Conservation (phyloP, 2,113 vertebrate genomes). For the Nothoprocta perdicaria region DNA sequence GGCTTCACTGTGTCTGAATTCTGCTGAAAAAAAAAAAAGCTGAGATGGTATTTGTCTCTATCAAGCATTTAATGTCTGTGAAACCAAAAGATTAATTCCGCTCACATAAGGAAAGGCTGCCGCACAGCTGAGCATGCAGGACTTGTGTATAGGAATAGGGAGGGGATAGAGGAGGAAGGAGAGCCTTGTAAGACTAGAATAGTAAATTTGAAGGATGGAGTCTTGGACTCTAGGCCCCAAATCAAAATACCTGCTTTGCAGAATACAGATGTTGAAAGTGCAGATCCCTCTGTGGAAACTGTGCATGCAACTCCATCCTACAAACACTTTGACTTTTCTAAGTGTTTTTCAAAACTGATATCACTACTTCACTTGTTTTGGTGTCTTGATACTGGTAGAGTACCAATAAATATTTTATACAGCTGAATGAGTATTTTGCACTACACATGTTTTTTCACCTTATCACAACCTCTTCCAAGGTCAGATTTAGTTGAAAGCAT, state of each 20-base stretch:
- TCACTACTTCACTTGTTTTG: background rate
- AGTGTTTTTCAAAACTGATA: background rate
- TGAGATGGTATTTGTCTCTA: background rate
- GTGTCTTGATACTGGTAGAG: background rate
- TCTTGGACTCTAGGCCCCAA: conserved; percentile 15
- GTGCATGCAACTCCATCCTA: background rate
- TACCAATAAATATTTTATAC: background rate
- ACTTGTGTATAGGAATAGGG: conserved; percentile 1
- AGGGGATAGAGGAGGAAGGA: background rate
- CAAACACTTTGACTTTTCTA: background rate
- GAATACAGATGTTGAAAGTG: background rate
- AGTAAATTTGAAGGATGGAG: conserved; percentile 38
- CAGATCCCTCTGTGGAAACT: background rate
- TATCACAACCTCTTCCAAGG: background rate
- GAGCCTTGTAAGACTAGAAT: conserved; percentile 39
- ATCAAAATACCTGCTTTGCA: conserved; percentile 26
- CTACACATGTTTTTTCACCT: background rate
- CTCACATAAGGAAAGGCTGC: background rate
- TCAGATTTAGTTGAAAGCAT: background rate
- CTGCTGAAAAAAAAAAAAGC: background rate
- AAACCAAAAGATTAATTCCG: background rate
- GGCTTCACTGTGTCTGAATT: background rate
- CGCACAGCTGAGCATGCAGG: background rate
- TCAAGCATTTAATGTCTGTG: background rate
- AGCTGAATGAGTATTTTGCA: background rate